These are phyloP conservation scores for Asteroscopus sphinx DNA, from an alignment of 2,888 invertebrate genomes.

Conservation along the genomic window DNA sequence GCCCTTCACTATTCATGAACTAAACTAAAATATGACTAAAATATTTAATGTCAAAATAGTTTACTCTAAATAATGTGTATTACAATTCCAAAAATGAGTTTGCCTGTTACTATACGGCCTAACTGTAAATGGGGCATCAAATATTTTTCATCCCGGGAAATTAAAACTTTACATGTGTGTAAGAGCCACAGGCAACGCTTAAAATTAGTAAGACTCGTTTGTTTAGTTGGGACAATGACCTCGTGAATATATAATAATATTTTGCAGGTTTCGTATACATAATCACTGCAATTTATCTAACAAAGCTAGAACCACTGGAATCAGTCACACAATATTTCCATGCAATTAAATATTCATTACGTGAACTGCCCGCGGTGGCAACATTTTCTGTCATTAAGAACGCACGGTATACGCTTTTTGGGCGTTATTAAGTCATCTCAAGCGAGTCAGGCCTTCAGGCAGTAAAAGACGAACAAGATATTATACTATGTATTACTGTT, in stretches of 20 bases:
- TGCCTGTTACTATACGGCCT: too few species aligned
- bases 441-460: slow-evolving; percentile 42
- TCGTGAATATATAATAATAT: background rate
- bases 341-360: slow-evolving; percentile 88
- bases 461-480: slow-evolving; percentile 12
- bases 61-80: too few species aligned
- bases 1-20: too few species aligned
- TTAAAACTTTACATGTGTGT: too few species aligned
- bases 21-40: background rate
- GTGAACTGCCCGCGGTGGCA: slow-evolving; percentile 68
- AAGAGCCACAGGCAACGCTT: too few species aligned
- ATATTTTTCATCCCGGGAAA: too few species aligned
- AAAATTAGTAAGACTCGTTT: too few species aligned
- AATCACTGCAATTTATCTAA: slow-evolving; percentile 71
- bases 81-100: too few species aligned
- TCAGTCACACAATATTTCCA: slow-evolving; percentile 74
- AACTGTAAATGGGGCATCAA: too few species aligned
- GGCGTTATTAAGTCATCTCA: slow-evolving; percentile 61
- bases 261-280: slow-evolving; percentile 14
- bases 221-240: slow-evolving; percentile 3
- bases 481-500: slow-evolving; percentile 14
- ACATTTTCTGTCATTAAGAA: slow-evolving; percentile 82
- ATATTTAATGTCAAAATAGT: slow-evolving; percentile 1
- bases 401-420: slow-evolving; percentile 68
- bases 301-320: slow-evolving; percentile 68